These are phyloP conservation scores for Erpetoichthys calabaricus DNA, from an alignment of 2,797 vertebrate species.

Conservation along the genomic window DNA sequence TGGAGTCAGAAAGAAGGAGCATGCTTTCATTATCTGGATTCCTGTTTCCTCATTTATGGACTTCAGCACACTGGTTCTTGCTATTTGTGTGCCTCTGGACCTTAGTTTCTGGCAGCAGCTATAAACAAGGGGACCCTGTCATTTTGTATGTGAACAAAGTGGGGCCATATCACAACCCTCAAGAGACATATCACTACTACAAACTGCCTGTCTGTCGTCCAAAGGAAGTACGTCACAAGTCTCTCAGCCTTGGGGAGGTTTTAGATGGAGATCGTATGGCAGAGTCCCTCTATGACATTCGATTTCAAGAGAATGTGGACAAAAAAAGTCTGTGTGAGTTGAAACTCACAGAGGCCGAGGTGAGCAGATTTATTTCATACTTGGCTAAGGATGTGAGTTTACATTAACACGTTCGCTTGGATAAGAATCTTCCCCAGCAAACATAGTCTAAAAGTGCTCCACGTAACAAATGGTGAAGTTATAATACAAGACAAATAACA, in stretches of 20 bases:
- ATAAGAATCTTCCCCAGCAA: too few species aligned
- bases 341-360: conserved; percentile 59
- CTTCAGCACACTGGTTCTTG: too few species aligned
- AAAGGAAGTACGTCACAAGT: conserved; percentile 71
- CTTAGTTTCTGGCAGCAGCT: conserved; percentile 26
- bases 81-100: too few species aligned
- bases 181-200: conserved; percentile 91
- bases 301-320: conserved; percentile 61
- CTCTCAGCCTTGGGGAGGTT: conserved; percentile 77
- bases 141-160: conserved; percentile 87
- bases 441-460: too few species aligned
- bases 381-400: too few species aligned
- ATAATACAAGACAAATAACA: too few species aligned
- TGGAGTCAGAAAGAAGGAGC: too few species aligned
- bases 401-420: too few species aligned
- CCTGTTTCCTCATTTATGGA: too few species aligned
- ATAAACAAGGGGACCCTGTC: conserved; percentile 62
- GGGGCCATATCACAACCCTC: conserved; percentile 85
- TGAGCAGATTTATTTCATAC: conserved; percentile 12
- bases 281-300: conserved; percentile 70
- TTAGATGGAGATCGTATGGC: conserved; percentile 86
- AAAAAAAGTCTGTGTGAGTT: conserved; percentile 61
- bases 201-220: conserved; percentile 81
- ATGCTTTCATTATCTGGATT: too few species aligned
- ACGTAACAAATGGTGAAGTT: too few species aligned